Evolutionary conservation across 37 sponge, comb jelly and placozoan species (phyloP).

Genomic region (Tethya wilhelma): DNA sequence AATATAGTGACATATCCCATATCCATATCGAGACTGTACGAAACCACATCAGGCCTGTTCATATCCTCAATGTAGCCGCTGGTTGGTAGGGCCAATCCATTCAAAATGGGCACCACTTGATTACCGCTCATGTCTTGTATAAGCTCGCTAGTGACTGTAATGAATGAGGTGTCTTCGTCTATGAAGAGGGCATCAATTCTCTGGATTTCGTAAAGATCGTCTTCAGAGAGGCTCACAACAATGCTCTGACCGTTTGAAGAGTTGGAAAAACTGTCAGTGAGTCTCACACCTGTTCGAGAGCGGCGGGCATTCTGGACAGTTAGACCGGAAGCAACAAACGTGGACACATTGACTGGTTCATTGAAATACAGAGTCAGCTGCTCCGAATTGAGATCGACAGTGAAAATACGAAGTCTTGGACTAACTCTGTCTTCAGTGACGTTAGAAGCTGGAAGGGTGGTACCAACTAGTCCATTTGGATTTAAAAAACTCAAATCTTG

Average conservation of each 20-base stretch:
- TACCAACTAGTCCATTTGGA: conserved; percentile 44
- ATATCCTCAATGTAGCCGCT: conserved; percentile 53
- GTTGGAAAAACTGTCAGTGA: conserved; percentile 52
- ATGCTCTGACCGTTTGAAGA: conserved; percentile 68
- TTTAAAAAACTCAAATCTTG: conserved; percentile 47
- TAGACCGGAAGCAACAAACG: conserved; percentile 55
- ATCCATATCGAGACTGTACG: conserved; percentile 74
- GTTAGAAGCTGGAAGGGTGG: conserved; percentile 34
- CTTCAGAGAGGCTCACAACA: conserved; percentile 52
- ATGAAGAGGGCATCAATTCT: conserved; percentile 73
- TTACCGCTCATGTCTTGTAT: conserved; percentile 85
- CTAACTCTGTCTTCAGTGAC: conserved; percentile 55
- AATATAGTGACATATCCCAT: conserved; percentile 56
- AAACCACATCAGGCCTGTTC: conserved; percentile 47
- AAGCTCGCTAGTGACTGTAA: conserved; percentile 58
- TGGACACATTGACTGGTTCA: conserved; percentile 77
- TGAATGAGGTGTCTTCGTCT: conserved; percentile 54
- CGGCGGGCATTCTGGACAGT: conserved; percentile 75
- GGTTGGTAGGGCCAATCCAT: conserved; percentile 71
- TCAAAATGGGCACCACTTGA: conserved; percentile 51
- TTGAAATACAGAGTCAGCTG: conserved; percentile 66
- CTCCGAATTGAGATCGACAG: conserved; percentile 79
- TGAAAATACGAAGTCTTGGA: conserved; percentile 59
- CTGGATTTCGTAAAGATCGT: conserved; percentile 88
- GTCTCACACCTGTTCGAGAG: conserved; percentile 77